phyloP scores from a whole-genome alignment of 2,888 invertebrate genomes.

The Drosophila recens region DNA sequence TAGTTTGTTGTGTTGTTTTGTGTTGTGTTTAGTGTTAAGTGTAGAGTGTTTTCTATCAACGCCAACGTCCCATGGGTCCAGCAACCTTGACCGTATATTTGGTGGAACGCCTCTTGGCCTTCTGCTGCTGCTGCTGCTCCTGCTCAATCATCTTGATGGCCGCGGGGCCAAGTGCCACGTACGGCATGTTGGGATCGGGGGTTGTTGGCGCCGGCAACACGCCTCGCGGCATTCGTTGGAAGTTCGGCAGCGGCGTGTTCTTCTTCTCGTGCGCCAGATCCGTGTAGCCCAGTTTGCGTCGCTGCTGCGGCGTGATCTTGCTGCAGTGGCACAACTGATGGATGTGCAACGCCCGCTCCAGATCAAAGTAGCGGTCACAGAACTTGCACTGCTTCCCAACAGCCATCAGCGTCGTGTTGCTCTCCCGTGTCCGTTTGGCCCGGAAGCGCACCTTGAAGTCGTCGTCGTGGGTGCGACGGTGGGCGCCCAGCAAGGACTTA shows the following conservation, averaged over 20 bases:
- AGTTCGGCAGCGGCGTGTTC: constrained; percentile 64
- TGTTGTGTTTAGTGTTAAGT: neutral
- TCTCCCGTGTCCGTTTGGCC: constrained; percentile 6
- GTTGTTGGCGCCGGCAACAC: constrained; percentile 6
- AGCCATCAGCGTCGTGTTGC: neutral
- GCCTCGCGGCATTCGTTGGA: constrained; percentile 27
- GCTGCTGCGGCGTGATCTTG: constrained; percentile 68
- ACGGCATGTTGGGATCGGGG: constrained; percentile 48
- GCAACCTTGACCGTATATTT: constrained; percentile 50
- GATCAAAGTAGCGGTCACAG: constrained; percentile 66
- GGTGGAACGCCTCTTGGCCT: constrained; percentile 33
- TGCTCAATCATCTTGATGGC: constrained; percentile 57
- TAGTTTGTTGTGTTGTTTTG: neutral
- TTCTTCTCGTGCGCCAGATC: constrained; percentile 72
- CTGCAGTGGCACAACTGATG: constrained; percentile 67
- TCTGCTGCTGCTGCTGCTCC: constrained; percentile 40
- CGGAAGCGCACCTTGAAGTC: constrained; percentile 63
- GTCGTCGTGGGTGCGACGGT: constrained; percentile 60
- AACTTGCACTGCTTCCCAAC: constrained; percentile 53
- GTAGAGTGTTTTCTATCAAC: constrained; percentile 13
- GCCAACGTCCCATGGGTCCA: constrained; percentile 55
- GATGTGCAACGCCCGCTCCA: constrained; percentile 70
- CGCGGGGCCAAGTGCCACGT: constrained; percentile 46
- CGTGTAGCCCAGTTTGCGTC: constrained; percentile 66
- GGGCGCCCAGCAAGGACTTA: constrained; percentile 66